Evolutionary conservation across 1,140 invertebrate genomes (phyloP), one percentile per base, ranked within the genome.

Genomic region (Spodoptera frugiperda): DNA sequence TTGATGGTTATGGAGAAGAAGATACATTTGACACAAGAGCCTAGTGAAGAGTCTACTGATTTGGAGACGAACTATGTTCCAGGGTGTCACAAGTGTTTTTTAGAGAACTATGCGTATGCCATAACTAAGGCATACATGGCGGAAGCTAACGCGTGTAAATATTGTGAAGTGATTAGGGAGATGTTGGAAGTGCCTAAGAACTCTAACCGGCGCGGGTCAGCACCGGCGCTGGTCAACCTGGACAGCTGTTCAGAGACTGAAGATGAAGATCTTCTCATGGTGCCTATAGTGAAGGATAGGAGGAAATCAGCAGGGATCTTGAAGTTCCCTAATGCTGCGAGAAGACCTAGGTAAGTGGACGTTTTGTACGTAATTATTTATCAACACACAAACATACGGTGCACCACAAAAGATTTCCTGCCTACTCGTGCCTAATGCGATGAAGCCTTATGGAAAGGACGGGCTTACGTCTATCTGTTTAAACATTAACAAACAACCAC

Each of bases 41-140:
- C 87, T 0, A 94, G 94, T 68, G 93, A 94, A 53, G 93, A 94
- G 51, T 94, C 93, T 0, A 94, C 92, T 4, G 93, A 94, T 54
- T 78, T 85, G 12, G 94, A 94, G 74, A 85, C 74, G 9, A 86
- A 74, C 74, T 92, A 90, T 30, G 89, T 94, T 3, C 84, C 89
- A 4, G 93, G 90, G 2, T 94, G 94, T 72, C 94, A 94, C 80
- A 94, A 94, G 79, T 94, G 94, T 77, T 94, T 94, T 80, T 85
- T 94, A 54, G 94, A 94, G 72, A 94, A 91, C 74, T 94, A 94
- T 74, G 94, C 93, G 0, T 93, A 94, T 73, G 92, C 87, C 33
- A 88, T 94, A 55, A 94, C 90, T 0, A 89, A 93, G 75, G 94
- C 93, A 2, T 94, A 93, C 75, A 94, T 93, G 78, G 90, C 86